Percentiles rank a stretch among this genome's conserved stretches.
phyloP scores from a whole-genome alignment of 2,888 invertebrate genomes.

The Drepanosiphum platanoidis region DNA sequence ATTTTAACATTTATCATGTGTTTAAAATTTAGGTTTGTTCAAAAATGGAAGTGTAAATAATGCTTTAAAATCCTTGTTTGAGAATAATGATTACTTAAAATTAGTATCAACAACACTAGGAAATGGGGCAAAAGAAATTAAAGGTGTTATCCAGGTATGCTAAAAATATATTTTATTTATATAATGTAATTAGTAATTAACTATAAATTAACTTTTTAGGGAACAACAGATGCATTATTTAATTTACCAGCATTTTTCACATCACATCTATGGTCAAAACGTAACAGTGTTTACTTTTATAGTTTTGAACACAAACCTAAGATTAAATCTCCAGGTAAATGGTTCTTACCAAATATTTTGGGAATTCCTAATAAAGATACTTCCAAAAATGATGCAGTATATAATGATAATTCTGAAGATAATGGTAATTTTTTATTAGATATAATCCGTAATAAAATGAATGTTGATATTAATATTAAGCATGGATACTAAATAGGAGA shows the following conservation, averaged over 20 bases:
- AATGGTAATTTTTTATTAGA: constrained; percentile 15
- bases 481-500: constrained; percentile 60
- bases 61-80: constrained; percentile 64
- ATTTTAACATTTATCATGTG: not conserved
- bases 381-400: constrained; percentile 9
- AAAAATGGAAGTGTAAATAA: constrained; percentile 64
- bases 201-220: constrained; percentile 68
- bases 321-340: constrained; percentile 70
- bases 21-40: constrained; percentile 64
- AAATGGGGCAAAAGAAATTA: constrained; percentile 65
- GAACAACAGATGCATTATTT: constrained; percentile 74
- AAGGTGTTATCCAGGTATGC: constrained; percentile 72
- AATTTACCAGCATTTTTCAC: constrained; percentile 81
- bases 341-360: constrained; percentile 46
- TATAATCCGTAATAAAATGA: not conserved
- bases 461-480: not conserved
- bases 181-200: constrained; percentile 41
- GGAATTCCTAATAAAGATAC: constrained; percentile 28
- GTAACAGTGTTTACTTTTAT: constrained; percentile 75
- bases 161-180: not conserved
- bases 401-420: constrained; percentile 35
- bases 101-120: constrained; percentile 64
- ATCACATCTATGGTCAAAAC: constrained; percentile 73
- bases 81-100: constrained; percentile 64
- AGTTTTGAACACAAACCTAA: constrained; percentile 78